Conservation (phyloP, 2,888 invertebrate genomes). For the Orchestes rusci region DNA sequence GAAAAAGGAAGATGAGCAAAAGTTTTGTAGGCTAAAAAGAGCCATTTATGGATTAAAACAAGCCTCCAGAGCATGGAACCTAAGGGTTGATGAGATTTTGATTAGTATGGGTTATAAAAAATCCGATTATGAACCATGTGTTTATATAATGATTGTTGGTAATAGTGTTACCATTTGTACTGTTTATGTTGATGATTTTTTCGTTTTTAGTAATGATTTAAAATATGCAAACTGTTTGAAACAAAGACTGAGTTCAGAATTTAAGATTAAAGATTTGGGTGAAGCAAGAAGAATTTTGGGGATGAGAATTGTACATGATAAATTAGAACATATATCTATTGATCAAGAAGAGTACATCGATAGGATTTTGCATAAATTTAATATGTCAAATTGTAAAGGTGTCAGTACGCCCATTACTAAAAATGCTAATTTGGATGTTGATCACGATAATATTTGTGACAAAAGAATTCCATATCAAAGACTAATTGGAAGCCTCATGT, state of each 20-base stretch:
- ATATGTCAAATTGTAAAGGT: no score
- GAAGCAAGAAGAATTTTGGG: slow-evolving; percentile 17
- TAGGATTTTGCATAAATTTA: slow-evolving; percentile 9
- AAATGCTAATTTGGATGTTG: no score
- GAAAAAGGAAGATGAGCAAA: slow-evolving; percentile 7
- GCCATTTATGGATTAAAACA: slow-evolving; percentile 28
- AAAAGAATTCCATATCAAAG: no score
- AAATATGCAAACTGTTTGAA: slow-evolving; percentile 18
- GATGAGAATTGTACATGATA: no score
- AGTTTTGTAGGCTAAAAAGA: slow-evolving; percentile 19
- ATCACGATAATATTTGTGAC: no score
- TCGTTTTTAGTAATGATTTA: slow-evolving; percentile 26
- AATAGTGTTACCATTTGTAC: background rate
- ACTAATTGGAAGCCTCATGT: slow-evolving; percentile 22
- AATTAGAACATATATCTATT: slow-evolving; percentile 12
- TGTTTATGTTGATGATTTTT: slow-evolving; percentile 28
- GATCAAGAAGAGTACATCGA: slow-evolving; percentile 14
- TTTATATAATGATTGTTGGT: slow-evolving; percentile 20
- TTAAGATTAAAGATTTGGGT: slow-evolving; percentile 20
- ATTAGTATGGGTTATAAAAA: slow-evolving; percentile 19
- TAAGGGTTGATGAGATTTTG: slow-evolving; percentile 19
- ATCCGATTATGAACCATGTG: slow-evolving; percentile 24
- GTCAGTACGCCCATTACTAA: no score
- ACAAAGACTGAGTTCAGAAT: slow-evolving; percentile 18
- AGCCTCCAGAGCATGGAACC: slow-evolving; percentile 22